These are phyloP conservation scores for Drosophila paramelanica DNA, from an alignment of 2,888 invertebrate species.

Conservation along the genomic window DNA sequence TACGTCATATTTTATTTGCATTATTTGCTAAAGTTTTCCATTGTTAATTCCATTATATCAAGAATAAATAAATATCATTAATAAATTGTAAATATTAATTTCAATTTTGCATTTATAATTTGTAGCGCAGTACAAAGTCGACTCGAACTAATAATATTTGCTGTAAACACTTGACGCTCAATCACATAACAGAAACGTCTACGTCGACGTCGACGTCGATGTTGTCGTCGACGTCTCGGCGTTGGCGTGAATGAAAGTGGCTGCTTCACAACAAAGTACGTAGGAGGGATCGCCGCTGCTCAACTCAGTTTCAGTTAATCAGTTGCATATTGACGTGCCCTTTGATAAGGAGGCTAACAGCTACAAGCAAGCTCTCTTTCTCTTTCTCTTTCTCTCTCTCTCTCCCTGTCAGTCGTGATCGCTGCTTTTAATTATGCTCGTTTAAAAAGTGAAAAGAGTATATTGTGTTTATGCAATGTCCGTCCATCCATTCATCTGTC, in stretches of 20 bases:
- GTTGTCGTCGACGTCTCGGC: background rate
- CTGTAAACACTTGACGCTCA: conserved; percentile 11
- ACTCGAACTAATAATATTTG: background rate
- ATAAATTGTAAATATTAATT: no score
- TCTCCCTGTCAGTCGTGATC: conserved; percentile 7
- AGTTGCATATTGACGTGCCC: background rate
- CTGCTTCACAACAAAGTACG: conserved; percentile 18
- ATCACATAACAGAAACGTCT: conserved; percentile 45
- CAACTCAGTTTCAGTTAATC: background rate
- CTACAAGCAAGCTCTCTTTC: background rate
- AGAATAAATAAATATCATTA: no score
- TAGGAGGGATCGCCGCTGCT: background rate
- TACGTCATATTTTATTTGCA: no score
- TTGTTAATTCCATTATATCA: no score
- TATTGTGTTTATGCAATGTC: no score
- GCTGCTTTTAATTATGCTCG: background rate
- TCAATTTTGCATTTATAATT: background rate
- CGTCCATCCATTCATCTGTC: no score
- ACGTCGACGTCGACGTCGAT: conserved; percentile 5
- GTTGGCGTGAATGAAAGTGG: conserved; percentile 20
- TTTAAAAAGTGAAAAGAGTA: no score
- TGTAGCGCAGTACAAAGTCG: conserved; percentile 15
- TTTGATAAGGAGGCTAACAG: conserved; percentile 14
- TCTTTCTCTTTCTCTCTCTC: background rate
- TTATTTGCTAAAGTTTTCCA: no score